Evolutionary conservation across 2,113 vertebrate genomes (phyloP).

Genomic region (Myrmecobius fasciatus): DNA sequence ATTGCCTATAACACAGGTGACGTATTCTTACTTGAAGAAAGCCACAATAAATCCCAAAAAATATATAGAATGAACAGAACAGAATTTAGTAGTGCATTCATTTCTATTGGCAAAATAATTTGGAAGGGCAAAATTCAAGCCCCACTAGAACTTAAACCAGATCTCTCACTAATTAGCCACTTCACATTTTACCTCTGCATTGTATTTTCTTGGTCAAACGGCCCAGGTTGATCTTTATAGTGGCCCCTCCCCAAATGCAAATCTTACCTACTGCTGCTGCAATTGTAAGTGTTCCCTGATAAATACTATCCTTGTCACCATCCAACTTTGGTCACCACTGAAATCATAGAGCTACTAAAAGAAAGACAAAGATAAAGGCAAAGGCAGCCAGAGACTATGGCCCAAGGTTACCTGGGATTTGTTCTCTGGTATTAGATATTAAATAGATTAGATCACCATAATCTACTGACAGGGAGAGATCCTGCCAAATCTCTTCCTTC

Average conservation of each 20-base stretch:
- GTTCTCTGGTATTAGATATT: background rate
- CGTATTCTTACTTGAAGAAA: background rate
- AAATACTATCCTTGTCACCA: background rate
- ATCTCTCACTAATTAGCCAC: no score
- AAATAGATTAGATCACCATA: background rate
- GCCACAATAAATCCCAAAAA: background rate
- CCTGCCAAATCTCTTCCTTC: background rate
- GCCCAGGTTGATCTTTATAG: no score
- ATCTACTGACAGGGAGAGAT: background rate
- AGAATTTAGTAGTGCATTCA: background rate
- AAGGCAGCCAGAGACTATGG: background rate
- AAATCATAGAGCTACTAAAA: background rate
- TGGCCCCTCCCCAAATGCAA: no score
- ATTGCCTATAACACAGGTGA: background rate
- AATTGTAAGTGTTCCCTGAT: background rate
- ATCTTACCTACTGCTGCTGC: no score
- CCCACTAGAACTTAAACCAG: no score
- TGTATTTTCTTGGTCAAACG: background rate
- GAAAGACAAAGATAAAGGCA: background rate
- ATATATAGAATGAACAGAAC: background rate
- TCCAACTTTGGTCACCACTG: background rate
- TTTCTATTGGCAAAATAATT: background rate
- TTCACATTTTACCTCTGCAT: no score
- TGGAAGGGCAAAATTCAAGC: background rate
- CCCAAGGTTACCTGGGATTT: background rate